phyloP scores from a whole-genome alignment of 2,113 vertebrate species.

The Sciurus niger region DNA sequence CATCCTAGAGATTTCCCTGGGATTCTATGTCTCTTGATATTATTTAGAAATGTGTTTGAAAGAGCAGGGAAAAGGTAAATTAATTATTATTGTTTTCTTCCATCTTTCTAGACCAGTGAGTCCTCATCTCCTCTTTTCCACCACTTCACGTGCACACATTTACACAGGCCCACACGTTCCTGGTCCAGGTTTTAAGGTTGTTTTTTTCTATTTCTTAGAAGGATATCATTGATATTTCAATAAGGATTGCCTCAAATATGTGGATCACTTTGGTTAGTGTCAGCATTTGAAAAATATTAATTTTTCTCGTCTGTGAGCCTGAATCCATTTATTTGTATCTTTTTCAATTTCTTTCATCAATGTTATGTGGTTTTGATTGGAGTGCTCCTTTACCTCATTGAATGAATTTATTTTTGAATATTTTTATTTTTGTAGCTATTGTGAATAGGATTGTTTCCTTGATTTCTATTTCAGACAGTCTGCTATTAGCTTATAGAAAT shows the following conservation, averaged over 20 bases:
- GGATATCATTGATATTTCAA: not conserved
- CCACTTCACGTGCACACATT: rapidly evolving
- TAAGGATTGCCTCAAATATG: not conserved
- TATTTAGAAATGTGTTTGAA: not conserved
- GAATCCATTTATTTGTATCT: not conserved
- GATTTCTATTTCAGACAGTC: too few relatives aligned
- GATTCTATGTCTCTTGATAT: not conserved
- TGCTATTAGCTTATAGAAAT: too few relatives aligned
- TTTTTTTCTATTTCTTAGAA: not conserved
- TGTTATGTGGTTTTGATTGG: not conserved
- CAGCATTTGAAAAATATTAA: not conserved
- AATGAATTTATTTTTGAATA: not conserved
- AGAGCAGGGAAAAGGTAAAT: not conserved
- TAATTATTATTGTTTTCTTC: not conserved
- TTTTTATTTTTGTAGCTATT: not conserved
- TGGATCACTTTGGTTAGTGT: not conserved
- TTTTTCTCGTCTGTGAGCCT: not conserved
- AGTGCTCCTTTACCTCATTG: not conserved
- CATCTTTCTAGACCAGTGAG: not conserved
- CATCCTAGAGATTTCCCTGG: not conserved
- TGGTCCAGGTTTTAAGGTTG: too few relatives aligned
- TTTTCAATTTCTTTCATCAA: not conserved
- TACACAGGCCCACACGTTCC: not conserved
- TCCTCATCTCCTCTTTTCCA: too few relatives aligned
- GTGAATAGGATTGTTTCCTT: too few relatives aligned